Conservation (phyloP, 2,113 vertebrate species). For the Psilopogon haemacephalus region DNA sequence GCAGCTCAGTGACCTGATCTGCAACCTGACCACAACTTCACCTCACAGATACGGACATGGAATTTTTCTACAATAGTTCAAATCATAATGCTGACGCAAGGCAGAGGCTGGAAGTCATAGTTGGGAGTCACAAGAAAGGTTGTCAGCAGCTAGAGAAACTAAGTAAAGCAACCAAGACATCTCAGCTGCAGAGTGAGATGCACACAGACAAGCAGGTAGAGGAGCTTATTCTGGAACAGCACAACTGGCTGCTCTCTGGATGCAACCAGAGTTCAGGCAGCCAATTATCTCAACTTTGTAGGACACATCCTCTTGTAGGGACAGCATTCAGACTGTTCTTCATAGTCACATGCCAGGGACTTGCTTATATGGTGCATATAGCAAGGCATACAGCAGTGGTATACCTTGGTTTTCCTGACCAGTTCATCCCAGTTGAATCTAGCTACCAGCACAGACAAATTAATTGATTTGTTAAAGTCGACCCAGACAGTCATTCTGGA, state of each 20-base stretch:
- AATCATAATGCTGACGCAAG: neutral
- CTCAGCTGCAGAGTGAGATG: neutral
- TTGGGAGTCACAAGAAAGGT: neutral
- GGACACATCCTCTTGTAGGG: neutral
- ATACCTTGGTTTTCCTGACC: neutral
- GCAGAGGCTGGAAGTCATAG: neutral
- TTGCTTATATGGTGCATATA: neutral
- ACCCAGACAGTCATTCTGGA: neutral
- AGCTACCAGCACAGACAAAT: neutral
- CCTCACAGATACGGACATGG: neutral
- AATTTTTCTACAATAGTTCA: neutral
- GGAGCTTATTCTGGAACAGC: neutral
- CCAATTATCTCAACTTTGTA: neutral
- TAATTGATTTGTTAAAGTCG: neutral
- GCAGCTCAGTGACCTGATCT: fast-evolving
- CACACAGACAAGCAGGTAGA: neutral
- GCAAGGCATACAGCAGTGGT: neutral
- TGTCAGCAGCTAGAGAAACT: neutral
- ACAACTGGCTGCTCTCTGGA: neutral
- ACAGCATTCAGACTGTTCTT: neutral
- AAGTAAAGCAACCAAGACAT: neutral
- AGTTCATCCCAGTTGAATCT: neutral
- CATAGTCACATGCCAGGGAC: neutral
- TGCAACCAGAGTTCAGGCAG: neutral
- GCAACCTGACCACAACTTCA: neutral